Evolutionary conservation across 2,888 invertebrate genomes (phyloP).

Genomic region (Scaptomyza flava): DNA sequence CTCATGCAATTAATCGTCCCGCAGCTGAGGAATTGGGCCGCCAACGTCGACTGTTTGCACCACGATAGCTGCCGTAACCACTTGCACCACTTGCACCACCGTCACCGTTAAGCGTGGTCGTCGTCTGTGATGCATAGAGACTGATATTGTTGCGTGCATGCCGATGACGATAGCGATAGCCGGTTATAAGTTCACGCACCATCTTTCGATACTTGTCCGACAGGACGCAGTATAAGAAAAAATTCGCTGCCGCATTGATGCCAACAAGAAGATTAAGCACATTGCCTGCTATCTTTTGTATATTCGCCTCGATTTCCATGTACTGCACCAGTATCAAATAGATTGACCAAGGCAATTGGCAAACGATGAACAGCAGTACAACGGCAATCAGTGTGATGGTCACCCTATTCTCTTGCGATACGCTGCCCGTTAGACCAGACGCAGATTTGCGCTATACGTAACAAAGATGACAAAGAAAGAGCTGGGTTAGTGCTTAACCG

Average conservation of each 20-base stretch:
- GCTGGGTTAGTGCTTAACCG: no score
- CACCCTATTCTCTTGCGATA: constrained; percentile 89
- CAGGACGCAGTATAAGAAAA: constrained; percentile 91
- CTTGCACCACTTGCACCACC: constrained; percentile 40
- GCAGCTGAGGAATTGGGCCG: constrained; percentile 38
- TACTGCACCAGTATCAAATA: constrained; percentile 84
- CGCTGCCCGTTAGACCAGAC: constrained; percentile 79
- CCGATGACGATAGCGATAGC: constrained; percentile 77
- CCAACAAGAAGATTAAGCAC: constrained; percentile 89
- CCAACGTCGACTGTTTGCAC: constrained; percentile 68
- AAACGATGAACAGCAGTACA: constrained; percentile 90
- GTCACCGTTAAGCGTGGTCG: constrained; percentile 65
- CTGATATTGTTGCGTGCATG: constrained; percentile 78
- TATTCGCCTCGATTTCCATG: constrained; percentile 62
- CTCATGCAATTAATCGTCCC: constrained; percentile 54
- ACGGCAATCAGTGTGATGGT: constrained; percentile 91
- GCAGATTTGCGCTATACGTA: constrained; percentile 83
- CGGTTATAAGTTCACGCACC: constrained; percentile 82
- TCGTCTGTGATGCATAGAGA: constrained; percentile 68
- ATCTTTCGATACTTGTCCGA: constrained; percentile 90
- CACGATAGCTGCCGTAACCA: constrained; percentile 37
- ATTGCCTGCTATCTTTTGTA: constrained; percentile 87
- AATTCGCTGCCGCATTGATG: constrained; percentile 91
- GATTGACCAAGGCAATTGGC: constrained; percentile 90
- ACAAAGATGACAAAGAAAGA: no score